phyloP scores from a whole-genome alignment of 2,888 invertebrate genomes.

The Calameuta filiformis region DNA sequence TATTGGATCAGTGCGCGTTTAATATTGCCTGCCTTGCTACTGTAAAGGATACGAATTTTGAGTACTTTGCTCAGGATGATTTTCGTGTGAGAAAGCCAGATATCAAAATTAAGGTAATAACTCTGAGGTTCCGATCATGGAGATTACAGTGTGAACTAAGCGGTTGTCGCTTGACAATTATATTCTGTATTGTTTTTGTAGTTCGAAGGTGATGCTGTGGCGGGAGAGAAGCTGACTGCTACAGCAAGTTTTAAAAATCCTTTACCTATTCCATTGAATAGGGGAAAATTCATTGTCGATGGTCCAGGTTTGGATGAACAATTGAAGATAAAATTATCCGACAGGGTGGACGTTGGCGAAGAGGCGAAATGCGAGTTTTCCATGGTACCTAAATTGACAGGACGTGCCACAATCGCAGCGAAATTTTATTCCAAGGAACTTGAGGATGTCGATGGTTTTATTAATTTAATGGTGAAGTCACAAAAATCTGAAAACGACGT shows the following conservation, averaged over 20 bases:
- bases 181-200: slow-evolving; percentile 34
- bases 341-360: slow-evolving; percentile 74
- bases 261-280: slow-evolving; percentile 80
- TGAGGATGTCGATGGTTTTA: slow-evolving; percentile 89
- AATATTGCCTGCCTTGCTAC: slow-evolving; percentile 84
- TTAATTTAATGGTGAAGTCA: slow-evolving; percentile 77
- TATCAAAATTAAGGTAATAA: slow-evolving; percentile 75
- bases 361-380: slow-evolving; percentile 80
- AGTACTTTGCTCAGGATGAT: slow-evolving; percentile 90
- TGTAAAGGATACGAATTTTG: slow-evolving; percentile 84
- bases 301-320: slow-evolving; percentile 84
- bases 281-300: slow-evolving; percentile 83
- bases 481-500: slow-evolving; percentile 56
- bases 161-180: background rate
- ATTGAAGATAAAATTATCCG: slow-evolving; percentile 76
- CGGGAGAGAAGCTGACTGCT: slow-evolving; percentile 69
- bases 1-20: slow-evolving; percentile 86
- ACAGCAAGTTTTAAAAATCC: slow-evolving; percentile 83
- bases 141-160: background rate
- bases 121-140: background rate
- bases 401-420: slow-evolving; percentile 84
- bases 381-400: slow-evolving; percentile 81
- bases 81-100: slow-evolving; percentile 91
- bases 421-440: slow-evolving; percentile 90
- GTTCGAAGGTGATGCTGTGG: slow-evolving; percentile 62